Evolutionary conservation across 1,140 invertebrate species (phyloP).

Genomic region (Papilio xuthus): DNA sequence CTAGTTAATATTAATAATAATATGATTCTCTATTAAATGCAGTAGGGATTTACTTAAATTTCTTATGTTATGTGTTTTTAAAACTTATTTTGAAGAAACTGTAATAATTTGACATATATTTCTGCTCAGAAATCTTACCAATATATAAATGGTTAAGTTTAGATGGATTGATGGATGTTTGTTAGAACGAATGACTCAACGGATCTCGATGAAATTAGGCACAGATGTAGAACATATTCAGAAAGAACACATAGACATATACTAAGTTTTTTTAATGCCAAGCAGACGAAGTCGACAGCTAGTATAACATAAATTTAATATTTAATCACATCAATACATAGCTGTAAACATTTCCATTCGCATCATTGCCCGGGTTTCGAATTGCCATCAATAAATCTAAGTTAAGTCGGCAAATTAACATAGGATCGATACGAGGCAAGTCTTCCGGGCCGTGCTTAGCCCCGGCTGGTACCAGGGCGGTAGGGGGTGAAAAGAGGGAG

Average conservation of each 20-base stretch:
- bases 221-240: too few relatives aligned
- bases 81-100: too few relatives aligned
- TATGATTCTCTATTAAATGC: too few relatives aligned
- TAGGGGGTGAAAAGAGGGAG: not conserved
- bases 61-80: too few relatives aligned
- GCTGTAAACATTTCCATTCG: constrained; percentile 20
- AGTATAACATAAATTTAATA: constrained; percentile 38
- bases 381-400: constrained; percentile 34
- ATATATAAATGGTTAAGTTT: too few relatives aligned
- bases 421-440: constrained; percentile 23
- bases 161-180: not conserved
- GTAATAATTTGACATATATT: too few relatives aligned
- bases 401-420: constrained; percentile 33
- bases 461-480: constrained; percentile 6
- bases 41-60: too few relatives aligned
- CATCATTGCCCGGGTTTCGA: constrained; percentile 8
- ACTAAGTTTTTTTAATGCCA: too few relatives aligned
- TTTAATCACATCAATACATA: constrained; percentile 24
- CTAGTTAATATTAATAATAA: too few relatives aligned
- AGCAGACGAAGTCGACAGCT: not conserved
- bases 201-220: too few relatives aligned
- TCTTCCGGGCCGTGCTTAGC: constrained; percentile 20
- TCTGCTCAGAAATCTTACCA: too few relatives aligned
- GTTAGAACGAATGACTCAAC: not conserved
- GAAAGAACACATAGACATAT: too few relatives aligned